These are phyloP conservation scores for Vannuccia rotundouncinata DNA, from an alignment of 2,888 invertebrate species.

Conservation along the genomic window DNA sequence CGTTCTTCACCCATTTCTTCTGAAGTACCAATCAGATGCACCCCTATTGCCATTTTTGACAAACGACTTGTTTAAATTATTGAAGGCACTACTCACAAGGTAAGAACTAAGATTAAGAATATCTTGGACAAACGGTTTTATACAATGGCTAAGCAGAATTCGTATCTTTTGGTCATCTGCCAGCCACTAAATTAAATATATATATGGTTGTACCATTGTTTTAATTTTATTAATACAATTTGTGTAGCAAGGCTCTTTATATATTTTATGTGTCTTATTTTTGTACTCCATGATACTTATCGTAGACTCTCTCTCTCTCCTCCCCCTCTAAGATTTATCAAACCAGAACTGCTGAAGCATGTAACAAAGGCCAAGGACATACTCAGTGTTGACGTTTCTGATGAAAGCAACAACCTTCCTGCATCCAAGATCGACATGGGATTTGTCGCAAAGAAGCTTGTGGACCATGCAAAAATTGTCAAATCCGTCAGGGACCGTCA, in stretches of 20 bases:
- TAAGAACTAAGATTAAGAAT: background rate
- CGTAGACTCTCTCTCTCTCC: background rate
- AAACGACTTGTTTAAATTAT: background rate
- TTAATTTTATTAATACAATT: background rate
- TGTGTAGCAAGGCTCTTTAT: background rate
- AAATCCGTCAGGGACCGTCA: background rate
- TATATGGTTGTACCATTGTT: background rate
- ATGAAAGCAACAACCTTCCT: background rate
- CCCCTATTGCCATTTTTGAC: background rate
- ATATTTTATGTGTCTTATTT: too few relatives aligned
- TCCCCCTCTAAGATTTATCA: background rate
- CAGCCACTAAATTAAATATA: background rate
- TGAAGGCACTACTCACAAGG: background rate
- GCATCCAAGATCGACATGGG: background rate
- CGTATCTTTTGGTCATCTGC: background rate
- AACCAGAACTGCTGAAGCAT: background rate
- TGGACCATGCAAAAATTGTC: background rate
- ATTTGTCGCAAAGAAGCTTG: background rate
- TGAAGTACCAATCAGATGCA: background rate
- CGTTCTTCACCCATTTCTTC: background rate
- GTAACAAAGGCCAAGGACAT: background rate
- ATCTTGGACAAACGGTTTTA: background rate
- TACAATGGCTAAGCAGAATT: background rate
- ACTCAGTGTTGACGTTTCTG: background rate
- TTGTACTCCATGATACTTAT: background rate